These are phyloP conservation scores for Ferdinandea cuprea DNA, from an alignment of 2,888 invertebrate species.

Conservation along the genomic window DNA sequence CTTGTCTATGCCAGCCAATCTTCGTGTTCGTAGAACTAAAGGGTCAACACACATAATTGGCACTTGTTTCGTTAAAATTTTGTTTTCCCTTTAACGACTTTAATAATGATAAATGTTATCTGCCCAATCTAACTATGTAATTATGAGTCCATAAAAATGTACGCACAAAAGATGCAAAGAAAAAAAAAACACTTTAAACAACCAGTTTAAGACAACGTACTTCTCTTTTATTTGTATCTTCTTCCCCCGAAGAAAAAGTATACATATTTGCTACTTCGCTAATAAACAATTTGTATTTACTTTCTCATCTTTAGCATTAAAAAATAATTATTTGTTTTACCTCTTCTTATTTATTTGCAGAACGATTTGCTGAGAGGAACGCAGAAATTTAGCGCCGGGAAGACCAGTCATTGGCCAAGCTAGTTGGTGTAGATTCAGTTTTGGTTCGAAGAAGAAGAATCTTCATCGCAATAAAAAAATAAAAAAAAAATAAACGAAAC, in stretches of 20 bases:
- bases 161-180: too few species aligned
- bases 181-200: too few species aligned
- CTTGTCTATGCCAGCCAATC: too few species aligned
- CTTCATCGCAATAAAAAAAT: slow-evolving; percentile 6
- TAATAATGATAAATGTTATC: too few species aligned
- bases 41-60: too few species aligned
- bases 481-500: slow-evolving; percentile 9
- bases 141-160: too few species aligned
- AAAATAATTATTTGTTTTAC: background rate
- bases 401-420: background rate
- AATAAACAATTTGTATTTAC: slow-evolving; percentile 17
- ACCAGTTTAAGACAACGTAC: too few species aligned
- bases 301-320: slow-evolving; percentile 29
- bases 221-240: too few species aligned
- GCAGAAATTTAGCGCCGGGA: slow-evolving; percentile 32
- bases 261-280: background rate
- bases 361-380: slow-evolving; percentile 45
- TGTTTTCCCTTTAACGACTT: too few species aligned
- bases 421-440: slow-evolving; percentile 15
- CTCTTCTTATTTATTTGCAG: slow-evolving; percentile 24
- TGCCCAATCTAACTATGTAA: too few species aligned
- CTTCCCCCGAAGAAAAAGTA: background rate
- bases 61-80: too few species aligned
- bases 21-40: too few species aligned
- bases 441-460: slow-evolving; percentile 14